Conservation (phyloP, 2,113 vertebrate species). For the Dipodomys merriami region DNA sequence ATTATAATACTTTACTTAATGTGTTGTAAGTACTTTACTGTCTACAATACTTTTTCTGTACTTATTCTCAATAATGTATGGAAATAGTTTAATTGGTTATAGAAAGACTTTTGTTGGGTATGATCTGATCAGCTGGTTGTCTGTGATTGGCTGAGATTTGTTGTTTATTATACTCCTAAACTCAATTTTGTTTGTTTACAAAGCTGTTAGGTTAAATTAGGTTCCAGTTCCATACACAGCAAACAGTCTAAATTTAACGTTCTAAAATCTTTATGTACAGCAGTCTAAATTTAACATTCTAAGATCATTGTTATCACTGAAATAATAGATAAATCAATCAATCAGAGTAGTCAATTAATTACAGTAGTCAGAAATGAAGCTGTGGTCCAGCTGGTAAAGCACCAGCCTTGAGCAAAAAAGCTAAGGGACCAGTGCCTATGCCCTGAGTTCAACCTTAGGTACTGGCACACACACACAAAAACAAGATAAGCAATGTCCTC, state of each 20-base stretch:
- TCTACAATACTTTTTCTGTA: no score
- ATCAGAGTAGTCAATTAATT: neutral
- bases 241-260: neutral
- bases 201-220: neutral
- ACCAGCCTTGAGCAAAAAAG: no score
- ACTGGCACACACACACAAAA: no score
- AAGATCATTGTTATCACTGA: neutral
- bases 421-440: no score
- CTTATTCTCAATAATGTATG: neutral
- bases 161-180: no score
- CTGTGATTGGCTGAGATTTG: neutral
- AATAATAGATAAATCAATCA: slow-evolving; percentile 27
- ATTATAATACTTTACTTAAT: no score
- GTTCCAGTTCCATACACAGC: neutral
- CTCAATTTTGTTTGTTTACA: neutral
- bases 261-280: neutral
- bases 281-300: neutral
- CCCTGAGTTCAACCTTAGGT: no score
- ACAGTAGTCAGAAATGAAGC: neutral
- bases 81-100: neutral
- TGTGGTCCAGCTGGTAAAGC: no score
- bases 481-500: neutral
- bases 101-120: neutral
- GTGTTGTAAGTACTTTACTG: no score
- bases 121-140: neutral